phyloP scores from a whole-genome alignment of 2,888 invertebrate genomes.

The Pachliopta kotzebuea region DNA sequence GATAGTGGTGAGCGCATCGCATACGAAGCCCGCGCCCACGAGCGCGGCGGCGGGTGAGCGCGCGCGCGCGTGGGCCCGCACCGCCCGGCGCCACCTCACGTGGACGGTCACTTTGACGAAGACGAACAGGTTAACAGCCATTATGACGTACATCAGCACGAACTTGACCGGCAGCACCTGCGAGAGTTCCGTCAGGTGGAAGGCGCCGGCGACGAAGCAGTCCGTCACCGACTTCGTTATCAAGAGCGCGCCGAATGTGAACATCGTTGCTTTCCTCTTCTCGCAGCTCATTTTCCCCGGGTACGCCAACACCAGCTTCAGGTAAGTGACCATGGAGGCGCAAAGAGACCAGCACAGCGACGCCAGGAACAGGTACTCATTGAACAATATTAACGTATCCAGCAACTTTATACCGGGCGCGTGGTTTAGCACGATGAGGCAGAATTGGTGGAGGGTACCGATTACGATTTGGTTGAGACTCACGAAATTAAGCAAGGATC shows the following conservation, averaged over 20 bases:
- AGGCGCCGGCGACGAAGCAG: neutral
- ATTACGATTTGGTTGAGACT: neutral
- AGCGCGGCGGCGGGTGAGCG: no score
- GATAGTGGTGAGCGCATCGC: neutral
- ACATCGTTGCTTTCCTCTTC: neutral
- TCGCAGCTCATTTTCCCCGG: neutral
- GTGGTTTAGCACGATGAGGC: neutral
- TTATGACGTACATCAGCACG: neutral
- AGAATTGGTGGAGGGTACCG: neutral
- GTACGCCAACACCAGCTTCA: neutral
- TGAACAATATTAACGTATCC: neutral
- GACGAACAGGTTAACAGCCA: neutral
- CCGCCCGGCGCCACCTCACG: neutral
- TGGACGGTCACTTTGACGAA: neutral
- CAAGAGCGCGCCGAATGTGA: neutral
- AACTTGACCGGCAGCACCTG: constrained; percentile 1
- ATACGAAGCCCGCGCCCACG: neutral
- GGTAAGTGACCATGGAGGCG: neutral
- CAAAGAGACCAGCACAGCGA: neutral
- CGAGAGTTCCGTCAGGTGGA: neutral
- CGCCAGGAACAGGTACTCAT: neutral
- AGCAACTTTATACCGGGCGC: neutral
- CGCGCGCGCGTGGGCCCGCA: no score
- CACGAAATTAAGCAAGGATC: neutral
- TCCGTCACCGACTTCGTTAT: neutral